Percentiles rank a stretch among this genome's conserved stretches.
Conservation (phyloP, 2,888 invertebrate species). For the Pollenia angustigena region DNA sequence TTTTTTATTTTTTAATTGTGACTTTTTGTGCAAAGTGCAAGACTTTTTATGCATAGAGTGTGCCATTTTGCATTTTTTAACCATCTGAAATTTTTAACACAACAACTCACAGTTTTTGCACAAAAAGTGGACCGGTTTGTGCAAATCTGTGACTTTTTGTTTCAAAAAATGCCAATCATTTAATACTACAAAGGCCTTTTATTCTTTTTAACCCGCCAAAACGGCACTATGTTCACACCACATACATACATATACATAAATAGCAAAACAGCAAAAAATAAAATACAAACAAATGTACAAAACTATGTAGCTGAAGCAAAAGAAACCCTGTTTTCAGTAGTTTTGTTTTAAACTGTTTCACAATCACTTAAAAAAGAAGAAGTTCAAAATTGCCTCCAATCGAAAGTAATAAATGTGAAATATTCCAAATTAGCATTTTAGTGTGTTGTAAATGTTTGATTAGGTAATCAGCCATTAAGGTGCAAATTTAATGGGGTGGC, state of each 20-base stretch:
- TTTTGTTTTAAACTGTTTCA: neutral
- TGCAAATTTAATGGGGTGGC: neutral
- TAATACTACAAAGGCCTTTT: too few species aligned
- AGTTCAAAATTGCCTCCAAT: constrained; percentile 20
- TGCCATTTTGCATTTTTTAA: too few species aligned
- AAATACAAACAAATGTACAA: neutral
- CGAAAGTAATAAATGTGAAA: constrained; percentile 60
- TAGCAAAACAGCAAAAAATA: neutral
- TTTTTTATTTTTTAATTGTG: too few species aligned
- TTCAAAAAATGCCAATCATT: too few species aligned
- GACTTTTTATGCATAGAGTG: too few species aligned
- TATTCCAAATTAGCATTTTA: constrained; percentile 66
- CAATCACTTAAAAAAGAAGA: neutral
- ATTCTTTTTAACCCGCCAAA: too few species aligned
- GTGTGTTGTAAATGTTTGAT: constrained; percentile 60
- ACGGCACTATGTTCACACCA: neutral
- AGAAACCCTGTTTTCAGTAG: neutral
- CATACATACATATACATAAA: neutral
- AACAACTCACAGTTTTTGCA: too few species aligned
- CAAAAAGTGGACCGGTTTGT: too few species aligned
- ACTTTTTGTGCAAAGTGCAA: too few species aligned
- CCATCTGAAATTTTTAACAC: too few species aligned
- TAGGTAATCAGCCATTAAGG: constrained; percentile 47
- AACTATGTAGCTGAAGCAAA: neutral
- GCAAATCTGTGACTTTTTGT: too few species aligned